Evolutionary conservation across 1,140 invertebrate species (phyloP).

Genomic region (Phymorhynchus buccinoides): DNA sequence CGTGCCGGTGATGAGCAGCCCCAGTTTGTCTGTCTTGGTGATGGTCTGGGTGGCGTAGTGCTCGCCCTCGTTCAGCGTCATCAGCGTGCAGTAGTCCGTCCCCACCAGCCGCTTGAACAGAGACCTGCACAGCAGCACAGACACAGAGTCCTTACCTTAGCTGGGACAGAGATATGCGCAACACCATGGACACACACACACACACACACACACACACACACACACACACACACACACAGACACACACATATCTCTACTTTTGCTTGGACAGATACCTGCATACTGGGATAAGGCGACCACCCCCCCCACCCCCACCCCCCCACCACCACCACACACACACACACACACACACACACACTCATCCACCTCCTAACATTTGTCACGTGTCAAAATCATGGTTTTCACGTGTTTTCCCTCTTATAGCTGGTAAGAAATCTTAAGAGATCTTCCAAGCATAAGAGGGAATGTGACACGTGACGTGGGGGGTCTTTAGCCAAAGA

Average conservation of each 20-base stretch:
- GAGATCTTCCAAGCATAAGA: too few species aligned
- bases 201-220: neutral
- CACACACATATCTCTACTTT: neutral
- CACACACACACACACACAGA: neutral
- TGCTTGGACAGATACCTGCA: neutral
- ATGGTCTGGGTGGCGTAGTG: constrained; percentile 91
- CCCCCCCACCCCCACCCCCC: neutral
- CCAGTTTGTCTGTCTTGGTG: constrained; percentile 86
- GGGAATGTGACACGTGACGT: too few species aligned
- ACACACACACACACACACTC: neutral
- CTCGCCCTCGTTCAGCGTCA: constrained; percentile 87
- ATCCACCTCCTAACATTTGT: constrained; percentile 77
- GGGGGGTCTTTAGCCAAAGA: too few species aligned
- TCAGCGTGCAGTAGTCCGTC: constrained; percentile 85
- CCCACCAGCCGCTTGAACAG: constrained; percentile 87
- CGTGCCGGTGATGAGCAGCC: constrained; percentile 85
- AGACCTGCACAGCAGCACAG: constrained; percentile 72
- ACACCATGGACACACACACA: neutral
- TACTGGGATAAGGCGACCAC: constrained; percentile 76
- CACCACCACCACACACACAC: neutral
- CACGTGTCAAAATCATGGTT: too few species aligned
- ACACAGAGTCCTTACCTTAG: neutral
- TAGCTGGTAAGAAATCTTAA: too few species aligned
- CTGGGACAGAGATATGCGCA: neutral
- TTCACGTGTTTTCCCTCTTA: too few species aligned